Evolutionary conservation across 2,797 vertebrate species (phyloP).

Genomic region (Scyliorhinus canicula): DNA sequence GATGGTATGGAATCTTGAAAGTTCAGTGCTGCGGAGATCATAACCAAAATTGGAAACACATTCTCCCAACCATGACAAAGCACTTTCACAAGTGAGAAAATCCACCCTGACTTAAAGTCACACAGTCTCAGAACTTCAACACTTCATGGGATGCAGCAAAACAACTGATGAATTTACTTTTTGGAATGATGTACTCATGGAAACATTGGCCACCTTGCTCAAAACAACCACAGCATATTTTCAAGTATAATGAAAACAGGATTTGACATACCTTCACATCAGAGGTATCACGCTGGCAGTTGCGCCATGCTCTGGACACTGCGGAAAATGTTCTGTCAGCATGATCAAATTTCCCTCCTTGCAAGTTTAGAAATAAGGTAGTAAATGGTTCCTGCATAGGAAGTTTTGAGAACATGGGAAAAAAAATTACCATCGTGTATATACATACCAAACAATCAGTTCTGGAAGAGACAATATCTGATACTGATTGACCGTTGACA

Average conservation of each 20-base stretch:
- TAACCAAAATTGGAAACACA: neutral
- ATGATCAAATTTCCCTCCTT: slow-evolving; percentile 97
- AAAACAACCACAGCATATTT: neutral
- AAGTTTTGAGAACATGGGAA: neutral
- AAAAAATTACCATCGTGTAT: neutral
- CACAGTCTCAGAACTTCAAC: neutral
- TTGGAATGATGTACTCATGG: slow-evolving; percentile 39
- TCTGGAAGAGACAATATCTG: slow-evolving; percentile 57
- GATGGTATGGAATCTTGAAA: neutral
- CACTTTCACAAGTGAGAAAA: neutral
- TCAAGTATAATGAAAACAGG: neutral
- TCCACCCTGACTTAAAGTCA: neutral
- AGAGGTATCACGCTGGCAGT: slow-evolving; percentile 93
- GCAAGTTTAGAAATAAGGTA: slow-evolving; percentile 90
- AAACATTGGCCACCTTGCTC: slow-evolving; percentile 38
- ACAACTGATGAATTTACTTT: slow-evolving; percentile 41
- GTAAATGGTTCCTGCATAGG: slow-evolving; percentile 85
- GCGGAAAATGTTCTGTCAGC: slow-evolving; percentile 95
- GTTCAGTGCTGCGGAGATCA: neutral
- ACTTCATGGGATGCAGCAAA: slow-evolving; percentile 30
- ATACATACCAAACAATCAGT: slow-evolving; percentile 51
- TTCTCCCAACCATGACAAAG: neutral
- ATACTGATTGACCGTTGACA: slow-evolving; percentile 49
- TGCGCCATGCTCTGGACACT: slow-evolving; percentile 88
- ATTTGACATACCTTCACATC: slow-evolving; percentile 84